Conservation (phyloP, 2,113 vertebrate species). For the Lagopus muta region DNA sequence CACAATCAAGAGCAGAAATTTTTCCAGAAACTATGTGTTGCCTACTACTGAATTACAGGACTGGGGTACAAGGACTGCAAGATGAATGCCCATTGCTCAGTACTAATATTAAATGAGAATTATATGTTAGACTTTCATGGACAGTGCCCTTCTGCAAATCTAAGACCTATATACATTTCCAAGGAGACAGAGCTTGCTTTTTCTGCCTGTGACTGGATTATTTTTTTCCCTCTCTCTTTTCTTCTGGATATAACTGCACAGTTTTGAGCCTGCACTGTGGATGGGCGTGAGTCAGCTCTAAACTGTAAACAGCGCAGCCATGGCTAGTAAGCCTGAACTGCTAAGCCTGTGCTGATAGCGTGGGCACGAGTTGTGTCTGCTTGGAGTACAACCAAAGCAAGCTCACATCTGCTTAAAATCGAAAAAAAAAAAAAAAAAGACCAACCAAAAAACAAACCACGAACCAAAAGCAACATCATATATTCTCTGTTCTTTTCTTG, state of each 20-base stretch:
- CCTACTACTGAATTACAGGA: neutral
- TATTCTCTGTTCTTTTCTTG: neutral
- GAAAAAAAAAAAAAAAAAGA: neutral
- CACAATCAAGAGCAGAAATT: neutral
- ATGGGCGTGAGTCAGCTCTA: conserved; percentile 40
- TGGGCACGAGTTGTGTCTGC: conserved; percentile 44
- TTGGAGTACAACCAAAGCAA: conserved; percentile 32
- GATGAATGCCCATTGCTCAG: neutral
- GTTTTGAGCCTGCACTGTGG: conserved; percentile 24
- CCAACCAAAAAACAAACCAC: neutral
- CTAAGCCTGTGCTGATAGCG: conserved; percentile 10
- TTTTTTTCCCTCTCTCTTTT: neutral
- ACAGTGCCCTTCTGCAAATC: accelerated
- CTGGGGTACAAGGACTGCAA: neutral
- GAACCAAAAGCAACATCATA: neutral
- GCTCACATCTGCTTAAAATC: neutral
- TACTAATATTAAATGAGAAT: neutral
- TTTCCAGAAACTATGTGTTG: neutral
- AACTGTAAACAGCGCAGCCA: conserved; percentile 57
- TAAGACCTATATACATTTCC: neutral
- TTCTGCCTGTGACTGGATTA: neutral
- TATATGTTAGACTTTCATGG: neutral
- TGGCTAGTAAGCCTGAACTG: conserved; percentile 52
- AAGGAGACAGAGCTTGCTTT: neutral
- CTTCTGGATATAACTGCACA: neutral